phyloP scores from a whole-genome alignment of 2,888 invertebrate genomes.

The Phengaris alcon region DNA sequence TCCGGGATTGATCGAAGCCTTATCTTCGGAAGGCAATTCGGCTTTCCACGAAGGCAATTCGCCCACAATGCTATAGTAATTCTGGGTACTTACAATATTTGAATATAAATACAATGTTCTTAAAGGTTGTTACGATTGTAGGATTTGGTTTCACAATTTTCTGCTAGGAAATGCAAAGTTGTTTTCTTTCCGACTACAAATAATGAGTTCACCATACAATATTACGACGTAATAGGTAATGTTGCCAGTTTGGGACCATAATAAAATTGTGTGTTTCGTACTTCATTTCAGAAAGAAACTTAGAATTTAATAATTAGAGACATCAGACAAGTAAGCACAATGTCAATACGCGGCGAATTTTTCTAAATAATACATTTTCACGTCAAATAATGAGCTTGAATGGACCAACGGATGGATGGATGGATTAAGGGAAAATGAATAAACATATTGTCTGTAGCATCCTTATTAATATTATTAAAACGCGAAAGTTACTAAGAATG shows the following conservation, averaged over 20 bases:
- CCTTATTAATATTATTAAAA: no score
- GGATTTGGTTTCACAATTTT: background rate
- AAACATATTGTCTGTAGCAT: no score
- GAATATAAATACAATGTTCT: background rate
- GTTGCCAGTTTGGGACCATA: background rate
- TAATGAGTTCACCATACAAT: slow-evolving; percentile 16
- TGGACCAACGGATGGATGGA: no score
- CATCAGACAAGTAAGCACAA: no score
- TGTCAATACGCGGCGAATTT: background rate
- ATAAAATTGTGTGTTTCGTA: background rate
- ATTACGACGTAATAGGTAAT: slow-evolving; percentile 5
- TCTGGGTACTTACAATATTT: background rate
- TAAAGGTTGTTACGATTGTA: background rate
- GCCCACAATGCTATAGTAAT: background rate
- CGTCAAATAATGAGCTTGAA: no score
- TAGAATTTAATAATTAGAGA: background rate
- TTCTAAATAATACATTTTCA: background rate
- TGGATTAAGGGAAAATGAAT: no score
- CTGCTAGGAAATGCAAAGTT: slow-evolving; percentile 11
- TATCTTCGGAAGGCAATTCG: background rate
- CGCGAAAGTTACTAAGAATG: no score
- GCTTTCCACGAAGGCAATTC: background rate
- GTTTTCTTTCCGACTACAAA: background rate
- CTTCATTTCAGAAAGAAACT: background rate
- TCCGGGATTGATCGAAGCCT: background rate